Base-by-base conservation (phyloP, 2,888 invertebrate genomes). In the Catocala sponsa region DNA sequence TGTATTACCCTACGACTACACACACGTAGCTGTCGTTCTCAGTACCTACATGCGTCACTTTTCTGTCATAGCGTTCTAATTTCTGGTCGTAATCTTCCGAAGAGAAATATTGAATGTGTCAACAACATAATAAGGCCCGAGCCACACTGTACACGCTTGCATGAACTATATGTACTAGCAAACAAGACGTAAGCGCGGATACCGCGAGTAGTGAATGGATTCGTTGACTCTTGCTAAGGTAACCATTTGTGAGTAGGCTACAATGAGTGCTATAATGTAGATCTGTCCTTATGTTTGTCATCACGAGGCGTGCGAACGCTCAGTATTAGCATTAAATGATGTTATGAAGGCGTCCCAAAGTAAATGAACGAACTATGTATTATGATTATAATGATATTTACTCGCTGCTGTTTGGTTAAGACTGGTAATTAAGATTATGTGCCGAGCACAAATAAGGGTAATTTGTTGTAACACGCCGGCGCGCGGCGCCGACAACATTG, bases 51-150 rank as follows among this genome's bases (percentile, higher is more conserved):
- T 11, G 32, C 58, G 54, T 57, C 55, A 53, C 33, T 55, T 51
- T 57, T 52, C 33, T 54, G 47, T 63, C 50, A 71, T 58, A 53
- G 53, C 32, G 69, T 53, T 43, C 63, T 44, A 43, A 49, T 53
- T 63, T 53, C 35, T 49, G 44, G 13, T 12, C 33, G 48, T 75
- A 68, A 75, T 75, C 59, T 68, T 54, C 12, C 35, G 47, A 12
- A 35, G 54, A 55, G 50, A 61, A 73, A 74, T 69, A 69, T 78
- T 78, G 76, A 52, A 55, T 10, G 33, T 49, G 64, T 68, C 59
- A 78, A 73, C 68, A 69, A 52, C 48, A 56, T 43, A 49, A 59
- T 59, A 54, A 61, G 53, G 48, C 13, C 15, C 6, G 11, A 13
- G 0, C n/a, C 7, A 50, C 13, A 50, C 50, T 46, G 35, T 6